Conservation (phyloP, 2,888 invertebrate species). For the Tenthredo amoena region DNA sequence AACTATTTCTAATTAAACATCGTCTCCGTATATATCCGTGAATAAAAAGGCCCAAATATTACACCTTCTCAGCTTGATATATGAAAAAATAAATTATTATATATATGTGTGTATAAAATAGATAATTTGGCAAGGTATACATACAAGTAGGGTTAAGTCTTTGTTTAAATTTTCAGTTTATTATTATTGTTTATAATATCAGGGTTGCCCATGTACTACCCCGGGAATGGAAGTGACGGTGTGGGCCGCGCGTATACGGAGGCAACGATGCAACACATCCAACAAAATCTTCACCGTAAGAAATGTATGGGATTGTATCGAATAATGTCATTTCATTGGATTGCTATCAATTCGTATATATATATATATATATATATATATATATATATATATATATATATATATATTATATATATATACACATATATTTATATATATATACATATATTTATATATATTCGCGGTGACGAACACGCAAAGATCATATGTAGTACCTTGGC, state of each 20-base stretch:
- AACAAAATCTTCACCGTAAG: conserved; percentile 73
- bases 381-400: too few relatives aligned
- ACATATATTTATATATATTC: neutral
- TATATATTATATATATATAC: conserved; percentile 23
- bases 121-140: neutral
- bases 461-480: neutral
- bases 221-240: conserved; percentile 72
- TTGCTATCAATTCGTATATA: conserved; percentile 48
- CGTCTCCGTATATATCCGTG: too few relatives aligned
- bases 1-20: neutral
- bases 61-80: neutral
- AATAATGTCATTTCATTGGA: conserved; percentile 58
- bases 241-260: conserved; percentile 72
- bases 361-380: conserved; percentile 10
- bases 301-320: conserved; percentile 75
- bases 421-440: conserved; percentile 49
- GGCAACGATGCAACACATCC: conserved; percentile 72
- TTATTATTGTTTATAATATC: conserved; percentile 71
- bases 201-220: conserved; percentile 75
- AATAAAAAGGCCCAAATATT: neutral
- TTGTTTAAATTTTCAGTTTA: conserved; percentile 38
- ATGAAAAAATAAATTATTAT: neutral
- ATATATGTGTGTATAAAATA: neutral
- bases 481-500: too few relatives aligned
- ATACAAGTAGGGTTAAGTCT: neutral